phyloP scores from a whole-genome alignment of 2,113 vertebrate species.

The Xenopus borealis region DNA sequence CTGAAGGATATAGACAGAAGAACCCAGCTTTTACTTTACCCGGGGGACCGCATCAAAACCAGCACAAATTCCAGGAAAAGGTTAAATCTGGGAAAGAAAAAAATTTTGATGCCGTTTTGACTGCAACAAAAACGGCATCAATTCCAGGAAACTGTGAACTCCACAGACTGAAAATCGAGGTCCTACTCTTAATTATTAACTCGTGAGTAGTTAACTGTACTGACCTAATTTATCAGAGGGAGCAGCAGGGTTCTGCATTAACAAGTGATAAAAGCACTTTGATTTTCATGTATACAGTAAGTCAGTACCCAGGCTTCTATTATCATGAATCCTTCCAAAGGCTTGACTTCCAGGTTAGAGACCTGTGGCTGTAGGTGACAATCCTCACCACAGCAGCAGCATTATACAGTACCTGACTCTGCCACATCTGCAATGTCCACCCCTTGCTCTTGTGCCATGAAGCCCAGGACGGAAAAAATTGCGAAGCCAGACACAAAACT shows the following conservation, averaged over 20 bases:
- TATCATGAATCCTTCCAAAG: not conserved
- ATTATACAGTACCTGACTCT: slow-evolving; percentile 98
- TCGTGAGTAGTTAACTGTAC: not conserved
- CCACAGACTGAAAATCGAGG: too few relatives aligned
- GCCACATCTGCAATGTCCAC: slow-evolving; percentile 99
- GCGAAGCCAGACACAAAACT: slow-evolving; percentile 99
- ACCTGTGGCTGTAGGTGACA: not conserved
- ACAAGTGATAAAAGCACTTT: not conserved
- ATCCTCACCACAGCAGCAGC: slow-evolving; percentile 88
- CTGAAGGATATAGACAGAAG: too few relatives aligned
- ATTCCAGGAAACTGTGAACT: too few relatives aligned
- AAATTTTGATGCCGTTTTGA: too few relatives aligned
- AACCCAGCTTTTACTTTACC: too few relatives aligned
- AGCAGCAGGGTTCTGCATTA: not conserved
- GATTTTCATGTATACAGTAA: too few relatives aligned
- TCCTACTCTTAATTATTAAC: too few relatives aligned
- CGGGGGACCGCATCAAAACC: too few relatives aligned
- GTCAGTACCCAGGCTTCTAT: too few relatives aligned
- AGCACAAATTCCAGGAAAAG: too few relatives aligned
- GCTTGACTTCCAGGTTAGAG: not conserved
- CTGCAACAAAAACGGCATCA: too few relatives aligned
- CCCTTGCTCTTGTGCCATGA: slow-evolving; percentile 99
- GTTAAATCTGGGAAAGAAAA: too few relatives aligned
- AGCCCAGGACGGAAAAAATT: slow-evolving; percentile 99
- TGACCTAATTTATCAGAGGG: not conserved